phyloP scores from a whole-genome alignment of 2,888 invertebrate genomes.

The Sphaerophoria rueppellii region DNA sequence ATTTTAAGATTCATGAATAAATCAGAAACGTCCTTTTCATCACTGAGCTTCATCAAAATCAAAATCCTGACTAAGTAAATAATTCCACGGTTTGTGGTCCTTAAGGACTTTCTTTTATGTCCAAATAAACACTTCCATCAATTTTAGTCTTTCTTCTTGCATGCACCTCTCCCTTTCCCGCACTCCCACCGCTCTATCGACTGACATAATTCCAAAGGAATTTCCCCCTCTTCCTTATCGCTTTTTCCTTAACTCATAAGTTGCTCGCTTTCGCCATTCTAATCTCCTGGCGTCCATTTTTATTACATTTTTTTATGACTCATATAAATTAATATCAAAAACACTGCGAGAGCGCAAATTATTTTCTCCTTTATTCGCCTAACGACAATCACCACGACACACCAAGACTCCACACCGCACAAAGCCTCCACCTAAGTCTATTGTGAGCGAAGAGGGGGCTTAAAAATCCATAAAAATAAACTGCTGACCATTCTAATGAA shows the following conservation, averaged over 20 bases:
- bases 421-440: background rate
- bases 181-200: background rate
- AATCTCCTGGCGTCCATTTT: conserved; percentile 22
- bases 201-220: background rate
- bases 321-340: conserved; percentile 40
- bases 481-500: conserved; percentile 19
- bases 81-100: background rate
- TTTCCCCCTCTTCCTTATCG: conserved; percentile 12
- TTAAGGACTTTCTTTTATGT: conserved; percentile 2
- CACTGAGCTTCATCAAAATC: background rate
- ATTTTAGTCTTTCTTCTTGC: background rate
- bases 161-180: background rate
- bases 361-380: conserved; percentile 5
- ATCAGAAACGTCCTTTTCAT: background rate
- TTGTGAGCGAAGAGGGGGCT: background rate
- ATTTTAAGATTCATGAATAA: background rate
- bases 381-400: background rate
- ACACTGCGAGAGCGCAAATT: conserved; percentile 21
- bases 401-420: background rate
- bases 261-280: background rate
- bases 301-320: conserved; percentile 35
- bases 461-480: conserved; percentile 35
- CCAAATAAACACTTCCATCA: conserved; percentile 14
- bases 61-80: background rate
- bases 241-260: conserved; percentile 21